phyloP scores from a whole-genome alignment of 1,140 invertebrate genomes.

The Zophobas morio region DNA sequence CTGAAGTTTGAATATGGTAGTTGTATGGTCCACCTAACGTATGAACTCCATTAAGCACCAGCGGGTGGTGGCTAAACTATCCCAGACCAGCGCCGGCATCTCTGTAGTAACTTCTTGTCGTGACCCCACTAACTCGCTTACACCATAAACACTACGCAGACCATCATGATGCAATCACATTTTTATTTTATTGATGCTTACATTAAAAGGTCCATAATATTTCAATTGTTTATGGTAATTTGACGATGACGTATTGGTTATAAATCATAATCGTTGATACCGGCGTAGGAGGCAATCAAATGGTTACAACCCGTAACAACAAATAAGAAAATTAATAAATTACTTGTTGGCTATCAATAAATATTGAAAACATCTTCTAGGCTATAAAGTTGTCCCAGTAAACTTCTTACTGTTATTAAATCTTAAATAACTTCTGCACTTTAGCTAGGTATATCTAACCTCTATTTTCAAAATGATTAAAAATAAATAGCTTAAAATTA shows the following conservation, averaged over 20 bases:
- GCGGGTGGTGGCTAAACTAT: constrained; percentile 51
- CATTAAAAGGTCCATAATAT: constrained; percentile 25
- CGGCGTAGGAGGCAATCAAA: constrained; percentile 31
- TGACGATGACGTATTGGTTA: constrained; percentile 25
- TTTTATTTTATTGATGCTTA: constrained; percentile 40
- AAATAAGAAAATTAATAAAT: constrained; percentile 39
- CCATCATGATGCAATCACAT: constrained; percentile 41
- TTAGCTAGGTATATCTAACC: too few species aligned
- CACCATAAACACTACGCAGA: constrained; percentile 33
- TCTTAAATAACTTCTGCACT: too few species aligned
- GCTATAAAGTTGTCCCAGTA: not conserved
- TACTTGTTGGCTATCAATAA: constrained; percentile 29
- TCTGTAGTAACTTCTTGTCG: constrained; percentile 48
- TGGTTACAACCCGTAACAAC: constrained; percentile 14
- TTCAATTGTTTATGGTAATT: constrained; percentile 36
- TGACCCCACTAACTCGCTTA: constrained; percentile 34
- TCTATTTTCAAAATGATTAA: too few species aligned
- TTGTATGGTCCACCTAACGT: constrained; percentile 41
- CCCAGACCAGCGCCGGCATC: constrained; percentile 39
- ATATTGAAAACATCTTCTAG: constrained; percentile 5
- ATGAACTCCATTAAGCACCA: constrained; percentile 50
- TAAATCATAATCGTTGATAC: constrained; percentile 33
- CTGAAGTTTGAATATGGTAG: constrained; percentile 6
- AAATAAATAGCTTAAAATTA: too few species aligned
- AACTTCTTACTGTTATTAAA: not conserved